Evolutionary conservation across 1,140 invertebrate species (phyloP), one percentile per base, ranked within the genome.

Genomic region (Carposina sasakii): DNA sequence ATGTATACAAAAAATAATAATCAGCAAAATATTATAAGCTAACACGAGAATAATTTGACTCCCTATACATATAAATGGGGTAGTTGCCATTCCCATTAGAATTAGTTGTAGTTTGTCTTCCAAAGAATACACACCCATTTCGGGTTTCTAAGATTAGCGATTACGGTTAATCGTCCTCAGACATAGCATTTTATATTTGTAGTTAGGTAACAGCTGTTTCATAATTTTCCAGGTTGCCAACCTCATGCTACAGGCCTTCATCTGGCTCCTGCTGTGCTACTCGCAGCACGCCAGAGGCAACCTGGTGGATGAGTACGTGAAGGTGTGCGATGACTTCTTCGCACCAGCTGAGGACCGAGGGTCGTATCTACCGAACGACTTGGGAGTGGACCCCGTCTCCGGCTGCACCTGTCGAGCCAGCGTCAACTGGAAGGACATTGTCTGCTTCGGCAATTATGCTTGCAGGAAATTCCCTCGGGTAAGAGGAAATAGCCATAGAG

Each of bases 361-460:
- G 54, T 67, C 13, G 58, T 52, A n/a, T 0, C 52, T 81, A 6
- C 77, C 79, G 0, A 30, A 71, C 0, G 55, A 69, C 19, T 40
- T 84, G 17, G 76, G 64, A 0, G 60, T 60, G 16, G 77, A 81
- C 43, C 39, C 23, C 17, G 34, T 37, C 1, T 84, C 77, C 2
- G 76, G 81, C 3, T 84, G 81, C 52, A 57, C 65, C 21, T 84
- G 81, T 48, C 61, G 77, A 9, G 68, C 67, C 9, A 73, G 53
- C 21, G 53, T 52, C n/a, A 59, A 63, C 15, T 40, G 50, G 3
- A 60, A 61, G 12, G 47, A 67, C 4, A 50, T 81, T 13, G 76
- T 81, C 1, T 84, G 81, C 49, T 84, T 84, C 30, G 81, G 81
- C 3, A 81, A 78, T 44, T 81, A 81, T 31, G 70, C 71, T 15